Evolutionary conservation across 1,140 invertebrate species (phyloP), one percentile per base, ranked within the genome.

Genomic region (Cotesia chilonis): DNA sequence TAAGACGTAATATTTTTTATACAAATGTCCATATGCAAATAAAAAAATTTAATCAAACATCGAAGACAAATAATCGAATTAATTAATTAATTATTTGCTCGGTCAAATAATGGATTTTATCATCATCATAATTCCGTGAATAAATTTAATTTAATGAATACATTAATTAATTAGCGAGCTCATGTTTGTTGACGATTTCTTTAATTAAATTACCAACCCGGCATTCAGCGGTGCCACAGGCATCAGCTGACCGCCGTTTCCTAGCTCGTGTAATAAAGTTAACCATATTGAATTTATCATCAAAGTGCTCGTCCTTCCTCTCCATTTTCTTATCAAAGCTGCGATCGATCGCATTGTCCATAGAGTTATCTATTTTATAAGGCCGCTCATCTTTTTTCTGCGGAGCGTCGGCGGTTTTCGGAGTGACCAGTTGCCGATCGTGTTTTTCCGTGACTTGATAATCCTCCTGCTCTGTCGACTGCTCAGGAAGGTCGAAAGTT

Each of bases 251-350:
- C 10, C 70, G 64, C n/a, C 70, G 70, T 55, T 36, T 55, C n/a
- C 70, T 64, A 6, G 70, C 14, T 12, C 38, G 57, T 0, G 70
- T 72, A 2, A 65, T 66, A 14, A 57, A 67, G 59, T 67, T 64
- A 28, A 66, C 10, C 1, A 12, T 14, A 17, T 37, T 6, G 59
- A 47, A 66, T 47, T 67, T 36, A n/a, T 67, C 64, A 4, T 72
- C 70, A 20, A 52, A 51, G n/a, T 14, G 28, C 10, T 71, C 61
- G 20, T 65, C 36, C 17, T 67, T 67, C 12, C 9, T 36, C 9
- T 65, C 54, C 4, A 4, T 35, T 37, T 65, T 65, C 41, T 57
- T 72, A 5, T 72, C 63, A 55, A 17, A 20, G 28, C 4, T 59
- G n/a, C 17, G 54, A 12, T 59, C 17, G 9, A 59, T 59, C 9